phyloP scores from a whole-genome alignment of 2,888 invertebrate species.

The Aspidiotus rigidus region DNA sequence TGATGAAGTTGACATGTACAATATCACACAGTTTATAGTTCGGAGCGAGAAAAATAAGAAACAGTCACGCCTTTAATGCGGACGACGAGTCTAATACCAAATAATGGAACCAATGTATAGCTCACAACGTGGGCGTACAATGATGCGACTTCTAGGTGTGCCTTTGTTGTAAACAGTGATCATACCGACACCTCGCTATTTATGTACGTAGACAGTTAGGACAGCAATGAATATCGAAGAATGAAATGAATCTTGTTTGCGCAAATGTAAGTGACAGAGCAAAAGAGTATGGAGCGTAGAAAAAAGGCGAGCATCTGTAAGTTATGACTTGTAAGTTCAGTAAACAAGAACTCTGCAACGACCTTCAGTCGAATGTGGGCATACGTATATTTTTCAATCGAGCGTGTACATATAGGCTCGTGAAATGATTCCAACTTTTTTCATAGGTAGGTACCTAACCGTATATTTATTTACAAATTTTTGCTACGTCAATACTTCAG shows the following conservation, averaged over 20 bases:
- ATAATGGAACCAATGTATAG: conserved; percentile 14
- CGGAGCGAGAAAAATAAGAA: background rate
- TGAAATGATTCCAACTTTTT: no score
- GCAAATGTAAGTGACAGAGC: no score
- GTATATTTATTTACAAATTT: no score
- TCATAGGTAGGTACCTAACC: no score
- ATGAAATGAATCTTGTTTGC: background rate
- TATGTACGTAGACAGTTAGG: conserved; percentile 1
- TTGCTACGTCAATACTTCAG: no score
- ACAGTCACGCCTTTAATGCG: conserved; percentile 30
- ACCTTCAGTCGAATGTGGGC: no score
- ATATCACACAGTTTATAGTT: background rate
- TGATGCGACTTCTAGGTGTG: conserved; percentile 28
- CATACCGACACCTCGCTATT: conserved; percentile 26
- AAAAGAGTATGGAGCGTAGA: no score
- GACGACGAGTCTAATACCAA: conserved; percentile 28
- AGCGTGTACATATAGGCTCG: no score
- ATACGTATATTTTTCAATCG: no score
- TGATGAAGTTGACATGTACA: conserved; percentile 30
- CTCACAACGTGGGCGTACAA: conserved; percentile 29
- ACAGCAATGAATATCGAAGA: conserved; percentile 4
- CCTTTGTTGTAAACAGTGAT: conserved; percentile 29
- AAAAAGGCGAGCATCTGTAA: no score
- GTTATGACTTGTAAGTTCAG: no score
- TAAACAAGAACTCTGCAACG: no score